phyloP scores from a whole-genome alignment of 1,140 invertebrate genomes.

The Drosophila eugracilis region DNA sequence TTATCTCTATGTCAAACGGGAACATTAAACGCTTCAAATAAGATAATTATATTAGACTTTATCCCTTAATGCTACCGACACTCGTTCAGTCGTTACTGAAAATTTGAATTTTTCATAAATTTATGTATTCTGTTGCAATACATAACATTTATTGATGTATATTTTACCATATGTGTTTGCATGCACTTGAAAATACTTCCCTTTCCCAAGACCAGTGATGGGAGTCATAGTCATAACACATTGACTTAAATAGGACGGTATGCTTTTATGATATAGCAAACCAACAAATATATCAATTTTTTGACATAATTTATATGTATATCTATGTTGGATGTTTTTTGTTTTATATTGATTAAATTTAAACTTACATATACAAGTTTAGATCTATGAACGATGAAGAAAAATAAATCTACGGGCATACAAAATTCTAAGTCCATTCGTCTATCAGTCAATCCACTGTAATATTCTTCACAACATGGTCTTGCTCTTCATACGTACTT shows the following conservation, averaged over 20 bases:
- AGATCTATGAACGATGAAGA: constrained; percentile 73
- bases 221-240: constrained; percentile 32
- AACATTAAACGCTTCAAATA: constrained; percentile 2
- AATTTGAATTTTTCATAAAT: constrained; percentile 3
- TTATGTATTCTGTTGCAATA: constrained; percentile 4
- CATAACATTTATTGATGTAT: constrained; percentile 10
- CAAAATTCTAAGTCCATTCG: constrained; percentile 82
- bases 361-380: constrained; percentile 69
- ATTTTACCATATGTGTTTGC: constrained; percentile 14
- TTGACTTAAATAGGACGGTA: constrained; percentile 53
- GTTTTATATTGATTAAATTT: constrained; percentile 45
- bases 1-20: constrained; percentile 4
- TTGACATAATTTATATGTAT: constrained; percentile 45
- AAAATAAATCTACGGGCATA: constrained; percentile 81
- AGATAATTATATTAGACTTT: constrained; percentile 27
- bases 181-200: constrained; percentile 29
- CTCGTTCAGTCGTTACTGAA: constrained; percentile 21
- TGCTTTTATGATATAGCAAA: constrained; percentile 24
- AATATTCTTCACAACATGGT: constrained; percentile 63
- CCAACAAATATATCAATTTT: constrained; percentile 51
- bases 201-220: constrained; percentile 16
- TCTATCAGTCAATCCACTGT: constrained; percentile 78
- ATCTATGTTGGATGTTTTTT: constrained; percentile 37
- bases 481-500: constrained; percentile 52
- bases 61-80: constrained; percentile 31